Evolutionary conservation across 2,113 vertebrate species (phyloP), one percentile per base, ranked within the genome.

Genomic region (Phylloscopus whistleri): DNA sequence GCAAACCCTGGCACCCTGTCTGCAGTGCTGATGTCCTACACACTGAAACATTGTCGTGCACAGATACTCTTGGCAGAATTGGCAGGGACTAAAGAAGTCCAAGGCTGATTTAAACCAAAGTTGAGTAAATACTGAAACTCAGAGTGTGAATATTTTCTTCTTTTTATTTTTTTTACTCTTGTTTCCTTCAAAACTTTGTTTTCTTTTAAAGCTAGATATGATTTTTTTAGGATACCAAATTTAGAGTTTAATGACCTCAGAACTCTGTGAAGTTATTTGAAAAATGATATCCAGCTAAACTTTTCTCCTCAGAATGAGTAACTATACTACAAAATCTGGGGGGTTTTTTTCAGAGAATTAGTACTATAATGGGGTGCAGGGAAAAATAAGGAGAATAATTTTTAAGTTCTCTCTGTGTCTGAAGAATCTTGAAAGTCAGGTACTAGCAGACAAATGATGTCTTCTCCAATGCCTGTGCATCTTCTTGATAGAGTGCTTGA

Each of bases 401-500:
- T 81, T 92, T 12, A 72, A 70, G 16, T 86, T 64, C 20, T 44
- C 5, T 66, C 44, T 67, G 7, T 62, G 24, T 78, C 44, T 77
- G 56, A 91, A 95, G 49, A 39, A 41, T 67, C 64, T 67, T 48
- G 23, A 37, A 85, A 79, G 22, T 44, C 62, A 62, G 55, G 43
- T 83, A 51, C 70, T 69, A n/a, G 59, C 51, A 80, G 84, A 28
- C 17, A 90, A 87, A 94, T 90, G 46, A 52, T 52, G 9, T 43
- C 39, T 77, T 64, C 56, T 87, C 21, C 48, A 78, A 4, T 0
- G 1, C 44, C 69, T 76, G 60, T 74, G 63, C 53, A 51, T 72
- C 74, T 84, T 90, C 64, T 64, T 96, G 79, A 27, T 80, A 53
- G 31, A 58, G 28, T 63, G 35, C 55, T 91, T 91, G 90, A 95